Conservation (phyloP, 2,888 invertebrate species). For the Ommatoiulus sabulosus region DNA sequence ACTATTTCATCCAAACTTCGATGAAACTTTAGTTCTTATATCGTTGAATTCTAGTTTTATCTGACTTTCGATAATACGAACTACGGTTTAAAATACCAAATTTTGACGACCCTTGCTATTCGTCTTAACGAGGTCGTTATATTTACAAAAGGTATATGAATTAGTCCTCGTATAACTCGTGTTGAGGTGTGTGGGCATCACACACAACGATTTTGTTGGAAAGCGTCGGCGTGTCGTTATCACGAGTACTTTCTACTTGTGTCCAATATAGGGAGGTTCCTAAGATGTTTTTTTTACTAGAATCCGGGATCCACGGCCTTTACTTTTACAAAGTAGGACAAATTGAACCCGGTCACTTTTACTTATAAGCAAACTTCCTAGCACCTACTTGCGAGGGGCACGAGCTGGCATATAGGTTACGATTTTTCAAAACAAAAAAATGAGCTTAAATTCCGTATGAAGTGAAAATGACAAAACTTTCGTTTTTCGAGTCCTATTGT, state of each 20-base stretch:
- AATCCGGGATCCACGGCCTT: conserved; percentile 19
- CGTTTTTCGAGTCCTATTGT: conserved; percentile 17
- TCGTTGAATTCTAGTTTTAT: too few relatives aligned
- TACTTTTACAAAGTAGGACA: neutral
- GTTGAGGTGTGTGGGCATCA: neutral
- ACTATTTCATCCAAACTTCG: too few relatives aligned
- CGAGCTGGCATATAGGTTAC: neutral
- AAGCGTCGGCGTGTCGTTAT: neutral
- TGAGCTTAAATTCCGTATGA: neutral
- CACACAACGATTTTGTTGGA: neutral
- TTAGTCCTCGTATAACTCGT: too few relatives aligned
- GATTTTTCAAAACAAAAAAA: neutral
- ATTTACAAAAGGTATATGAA: too few relatives aligned
- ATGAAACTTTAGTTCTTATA: too few relatives aligned
- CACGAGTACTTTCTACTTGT: neutral
- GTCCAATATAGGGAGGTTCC: neutral
- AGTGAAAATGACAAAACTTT: neutral
- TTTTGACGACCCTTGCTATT: too few relatives aligned
- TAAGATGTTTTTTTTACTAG: neutral
- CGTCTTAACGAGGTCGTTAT: too few relatives aligned
- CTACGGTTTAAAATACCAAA: too few relatives aligned
- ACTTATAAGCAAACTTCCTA: neutral
- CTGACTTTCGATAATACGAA: too few relatives aligned
- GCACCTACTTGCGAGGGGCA: neutral
- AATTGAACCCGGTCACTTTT: conserved; percentile 26